Conservation (phyloP, 2,113 vertebrate genomes). For the Lophius piscatorius region DNA sequence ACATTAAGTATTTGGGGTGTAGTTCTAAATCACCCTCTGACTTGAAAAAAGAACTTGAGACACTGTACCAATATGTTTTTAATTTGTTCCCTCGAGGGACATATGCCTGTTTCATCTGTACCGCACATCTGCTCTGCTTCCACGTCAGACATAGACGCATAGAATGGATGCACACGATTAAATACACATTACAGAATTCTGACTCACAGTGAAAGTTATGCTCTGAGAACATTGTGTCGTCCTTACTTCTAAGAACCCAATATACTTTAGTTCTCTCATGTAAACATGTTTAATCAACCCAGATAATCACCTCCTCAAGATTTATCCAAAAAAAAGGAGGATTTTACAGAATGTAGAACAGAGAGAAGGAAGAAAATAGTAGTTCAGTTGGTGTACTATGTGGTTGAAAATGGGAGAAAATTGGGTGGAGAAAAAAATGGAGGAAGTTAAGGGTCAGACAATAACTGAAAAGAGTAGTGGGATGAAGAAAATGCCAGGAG, state of each 20-base stretch:
- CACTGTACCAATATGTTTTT: constrained; percentile 18
- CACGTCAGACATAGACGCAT: constrained; percentile 8
- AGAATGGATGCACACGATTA: neutral
- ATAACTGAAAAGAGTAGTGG: constrained; percentile 23
- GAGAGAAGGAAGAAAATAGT: neutral
- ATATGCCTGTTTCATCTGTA: neutral
- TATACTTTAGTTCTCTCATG: neutral
- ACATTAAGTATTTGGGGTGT: constrained; percentile 17
- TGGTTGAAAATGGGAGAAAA: neutral
- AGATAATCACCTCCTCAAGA: too few relatives aligned
- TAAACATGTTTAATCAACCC: neutral
- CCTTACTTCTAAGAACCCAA: neutral
- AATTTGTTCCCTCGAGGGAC: constrained; percentile 11
- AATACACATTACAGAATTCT: constrained; percentile 1
- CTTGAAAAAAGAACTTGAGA: constrained; percentile 29
- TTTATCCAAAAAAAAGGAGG: too few relatives aligned
- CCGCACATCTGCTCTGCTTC: neutral
- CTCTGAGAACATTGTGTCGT: neutral
- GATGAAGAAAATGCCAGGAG: constrained; percentile 27
- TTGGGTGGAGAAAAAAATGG: neutral
- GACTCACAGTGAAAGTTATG: neutral
- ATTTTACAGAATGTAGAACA: neutral
- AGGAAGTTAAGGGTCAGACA: constrained; percentile 19
- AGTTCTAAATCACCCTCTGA: constrained; percentile 41
- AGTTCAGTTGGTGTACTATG: neutral